Evolutionary conservation across 2,113 vertebrate species (phyloP).

Genomic region (Scomber scombrus): DNA sequence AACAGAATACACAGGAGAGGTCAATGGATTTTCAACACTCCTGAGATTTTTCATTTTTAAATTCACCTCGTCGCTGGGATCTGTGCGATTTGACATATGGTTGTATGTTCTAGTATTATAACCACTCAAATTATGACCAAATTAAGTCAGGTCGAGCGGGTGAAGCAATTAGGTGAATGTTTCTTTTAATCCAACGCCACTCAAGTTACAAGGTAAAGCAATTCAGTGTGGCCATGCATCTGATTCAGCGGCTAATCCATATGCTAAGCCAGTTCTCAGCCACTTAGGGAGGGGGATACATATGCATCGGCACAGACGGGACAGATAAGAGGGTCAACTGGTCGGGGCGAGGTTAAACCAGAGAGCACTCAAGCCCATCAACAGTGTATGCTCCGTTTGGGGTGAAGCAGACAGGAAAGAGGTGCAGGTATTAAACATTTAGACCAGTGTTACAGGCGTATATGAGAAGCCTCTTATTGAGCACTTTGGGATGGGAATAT

Average conservation of each 20-base stretch:
- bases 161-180: background rate
- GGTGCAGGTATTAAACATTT: background rate
- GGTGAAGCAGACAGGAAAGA: background rate
- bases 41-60: background rate
- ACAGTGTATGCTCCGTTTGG: background rate
- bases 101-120: background rate
- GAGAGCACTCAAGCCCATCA: background rate
- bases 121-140: background rate
- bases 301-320: conserved; percentile 58
- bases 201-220: background rate
- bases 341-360: conserved; percentile 23
- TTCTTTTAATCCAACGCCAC: background rate
- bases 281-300: conserved; percentile 48
- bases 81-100: background rate
- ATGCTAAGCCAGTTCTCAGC: conserved; percentile 58
- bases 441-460: background rate
- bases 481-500: background rate
- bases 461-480: background rate
- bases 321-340: conserved; percentile 52
- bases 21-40: background rate
- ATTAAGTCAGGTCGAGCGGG: background rate
- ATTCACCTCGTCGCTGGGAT: accelerated
- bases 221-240: conserved; percentile 43
- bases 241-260: conserved; percentile 66
- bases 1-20: background rate